These are phyloP conservation scores for Chydorus sphaericus DNA, from an alignment of 2,888 invertebrate species.

Conservation along the genomic window DNA sequence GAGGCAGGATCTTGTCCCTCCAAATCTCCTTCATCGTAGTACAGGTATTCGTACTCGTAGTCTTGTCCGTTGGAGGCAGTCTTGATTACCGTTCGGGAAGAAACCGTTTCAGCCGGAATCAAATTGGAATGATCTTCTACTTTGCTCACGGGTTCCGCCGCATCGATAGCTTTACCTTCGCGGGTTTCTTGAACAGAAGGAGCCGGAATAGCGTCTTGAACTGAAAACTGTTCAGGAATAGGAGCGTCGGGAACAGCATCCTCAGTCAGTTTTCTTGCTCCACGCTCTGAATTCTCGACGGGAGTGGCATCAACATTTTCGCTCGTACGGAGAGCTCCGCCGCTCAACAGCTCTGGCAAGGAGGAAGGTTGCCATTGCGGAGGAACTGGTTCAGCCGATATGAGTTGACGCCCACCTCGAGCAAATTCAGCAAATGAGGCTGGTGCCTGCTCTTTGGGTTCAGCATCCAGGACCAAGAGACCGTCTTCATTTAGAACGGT, in stretches of 20 bases:
- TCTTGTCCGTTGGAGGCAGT: slow-evolving; percentile 80
- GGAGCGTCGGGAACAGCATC: background rate
- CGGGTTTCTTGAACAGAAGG: background rate
- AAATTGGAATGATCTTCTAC: slow-evolving; percentile 10
- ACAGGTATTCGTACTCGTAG: slow-evolving; percentile 81
- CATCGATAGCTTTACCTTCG: background rate
- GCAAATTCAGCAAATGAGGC: too few relatives aligned
- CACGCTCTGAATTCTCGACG: background rate
- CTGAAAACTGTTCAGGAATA: background rate
- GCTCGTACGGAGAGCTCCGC: background rate
- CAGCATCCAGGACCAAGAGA: background rate
- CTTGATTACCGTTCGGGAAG: slow-evolving; percentile 60
- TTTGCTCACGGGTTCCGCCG: background rate
- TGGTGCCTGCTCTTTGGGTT: too few relatives aligned
- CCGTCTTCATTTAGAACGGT: background rate
- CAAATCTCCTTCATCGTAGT: slow-evolving; percentile 71
- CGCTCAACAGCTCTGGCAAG: background rate
- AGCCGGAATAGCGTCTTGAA: background rate
- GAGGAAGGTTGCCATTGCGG: background rate
- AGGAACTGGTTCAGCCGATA: background rate
- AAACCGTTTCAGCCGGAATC: slow-evolving; percentile 26
- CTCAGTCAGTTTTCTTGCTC: too few relatives aligned
- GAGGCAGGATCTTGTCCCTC: too few relatives aligned
- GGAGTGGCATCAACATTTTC: background rate
- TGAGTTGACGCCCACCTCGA: too few relatives aligned